These are phyloP conservation scores for Hippocampus kuda DNA, from an alignment of 2,797 vertebrate species.

Conservation along the genomic window DNA sequence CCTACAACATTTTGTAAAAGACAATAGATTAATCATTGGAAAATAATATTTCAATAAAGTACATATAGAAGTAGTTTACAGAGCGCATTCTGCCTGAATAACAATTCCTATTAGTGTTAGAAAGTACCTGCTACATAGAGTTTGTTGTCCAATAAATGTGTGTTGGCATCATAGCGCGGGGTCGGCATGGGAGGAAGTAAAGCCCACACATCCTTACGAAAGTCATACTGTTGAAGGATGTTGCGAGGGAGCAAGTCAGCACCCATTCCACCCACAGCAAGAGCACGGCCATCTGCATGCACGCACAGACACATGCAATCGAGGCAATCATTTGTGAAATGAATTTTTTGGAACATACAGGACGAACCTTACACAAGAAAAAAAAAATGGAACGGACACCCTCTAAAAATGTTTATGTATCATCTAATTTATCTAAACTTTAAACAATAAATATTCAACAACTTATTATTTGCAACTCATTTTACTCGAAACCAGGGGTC, in stretches of 20 bases:
- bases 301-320: not conserved
- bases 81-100: not conserved
- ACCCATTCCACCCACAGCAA: slow-evolving; percentile 90
- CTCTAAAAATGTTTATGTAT: no score
- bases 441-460: no score
- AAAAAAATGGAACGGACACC: no score
- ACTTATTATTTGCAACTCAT: no score
- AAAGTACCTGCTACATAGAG: slow-evolving; percentile 85
- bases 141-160: slow-evolving; percentile 79
- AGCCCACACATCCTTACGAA: slow-evolving; percentile 92
- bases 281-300: slow-evolving; percentile 78
- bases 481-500: no score
- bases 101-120: not conserved
- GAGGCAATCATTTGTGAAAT: not conserved
- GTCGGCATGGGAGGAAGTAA: slow-evolving; percentile 89
- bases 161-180: slow-evolving; percentile 82
- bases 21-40: not conserved
- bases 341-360: not conserved
- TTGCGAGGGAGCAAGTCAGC: slow-evolving; percentile 83
- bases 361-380: no score
- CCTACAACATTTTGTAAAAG: slow-evolving; percentile 43
- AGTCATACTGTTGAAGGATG: slow-evolving; percentile 90
- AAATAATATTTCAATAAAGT: no score
- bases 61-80: not conserved
- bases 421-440: no score